Percentiles rank a stretch among this genome's conserved stretches.
phyloP scores from a whole-genome alignment of 2,888 invertebrate species.

The Drosophila eohydei region DNA sequence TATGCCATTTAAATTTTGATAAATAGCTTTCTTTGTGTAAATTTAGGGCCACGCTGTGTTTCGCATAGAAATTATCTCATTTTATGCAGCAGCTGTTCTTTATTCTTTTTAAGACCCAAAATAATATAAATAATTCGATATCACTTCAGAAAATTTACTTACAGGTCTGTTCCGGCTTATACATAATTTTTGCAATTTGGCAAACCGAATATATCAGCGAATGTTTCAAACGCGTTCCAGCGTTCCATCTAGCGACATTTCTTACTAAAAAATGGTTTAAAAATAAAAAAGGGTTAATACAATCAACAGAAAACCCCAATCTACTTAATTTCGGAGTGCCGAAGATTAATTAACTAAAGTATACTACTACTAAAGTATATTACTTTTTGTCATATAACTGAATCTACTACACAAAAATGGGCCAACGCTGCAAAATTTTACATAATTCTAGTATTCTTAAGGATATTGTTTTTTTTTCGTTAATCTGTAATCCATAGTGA shows the following conservation, averaged over 20 bases:
- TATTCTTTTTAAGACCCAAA: not conserved
- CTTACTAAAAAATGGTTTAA: constrained; percentile 19
- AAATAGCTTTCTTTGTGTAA: too few relatives aligned
- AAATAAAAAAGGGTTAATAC: constrained; percentile 11
- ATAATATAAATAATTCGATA: not conserved
- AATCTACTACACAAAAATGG: not conserved
- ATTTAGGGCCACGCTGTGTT: too few relatives aligned
- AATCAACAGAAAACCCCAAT: constrained; percentile 1
- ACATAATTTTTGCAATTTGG: constrained; percentile 18
- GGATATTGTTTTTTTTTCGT: too few relatives aligned
- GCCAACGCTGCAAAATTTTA: too few relatives aligned
- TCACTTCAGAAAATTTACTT: constrained; percentile 6
- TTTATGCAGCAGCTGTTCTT: not conserved
- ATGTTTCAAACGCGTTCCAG: constrained; percentile 11
- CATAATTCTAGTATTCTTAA: too few relatives aligned
- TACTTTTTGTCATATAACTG: not conserved
- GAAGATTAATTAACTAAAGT: not conserved
- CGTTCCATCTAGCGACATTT: constrained; percentile 16
- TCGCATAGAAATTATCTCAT: not conserved
- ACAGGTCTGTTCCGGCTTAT: constrained; percentile 26
- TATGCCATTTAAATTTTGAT: too few relatives aligned
- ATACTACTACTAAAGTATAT: too few relatives aligned
- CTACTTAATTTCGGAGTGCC: constrained; percentile 2
- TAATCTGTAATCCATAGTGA: too few relatives aligned
- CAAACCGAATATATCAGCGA: constrained; percentile 15